Base-by-base conservation (phyloP, 2,888 invertebrate genomes). In the Adelognathus sp. region DNA sequence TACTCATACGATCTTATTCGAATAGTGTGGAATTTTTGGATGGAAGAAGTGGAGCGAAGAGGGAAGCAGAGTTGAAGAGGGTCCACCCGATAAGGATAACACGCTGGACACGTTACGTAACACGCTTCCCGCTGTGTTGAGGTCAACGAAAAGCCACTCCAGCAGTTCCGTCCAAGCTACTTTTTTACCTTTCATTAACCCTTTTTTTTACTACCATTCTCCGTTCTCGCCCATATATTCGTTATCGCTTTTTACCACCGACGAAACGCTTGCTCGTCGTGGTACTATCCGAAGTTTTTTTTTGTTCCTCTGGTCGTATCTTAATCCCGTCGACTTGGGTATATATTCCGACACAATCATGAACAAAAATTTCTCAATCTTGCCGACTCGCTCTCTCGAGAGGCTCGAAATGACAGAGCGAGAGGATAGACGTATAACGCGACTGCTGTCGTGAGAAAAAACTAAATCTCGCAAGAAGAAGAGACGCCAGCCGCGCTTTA, bases 381-480 rank as follows among this genome's bases (percentile, higher is more conserved):
- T 18, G n/a, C 60, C 24, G 0, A 5, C 14, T 41, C 41, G 14
- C 11, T n/a, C 14, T 24, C 14, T 33, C 11, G 14, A 39, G 52
- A 29, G 56, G 36, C n/a, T 46, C 61, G 44, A 60, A 79, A 73
- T 69, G 41, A 66, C 61, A 44, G 56, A 33, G 44, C 36, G 54
- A 31, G 14, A 50, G 2, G 27, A 44, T 18, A 66, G 60, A 3
- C 29, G 3, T 14, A 36, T 3, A n/a, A 44, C 29, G 21, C 44
- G 41, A 31, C 73, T 29, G 52, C 16, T 44, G 11, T 33, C 18
- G 29, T 50, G 70, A 36, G 60, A 64, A 72, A 2, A 60, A 50
- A 69, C 50, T 21, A 67, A 67, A 63, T 50, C 60, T 54, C 31
- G 27, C n/a, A n/a, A n/a, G 18, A 72, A 60, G 67, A 67, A 60